Evolutionary conservation across 2,888 invertebrate genomes (phyloP).

Genomic region (Portevinia maculata): DNA sequence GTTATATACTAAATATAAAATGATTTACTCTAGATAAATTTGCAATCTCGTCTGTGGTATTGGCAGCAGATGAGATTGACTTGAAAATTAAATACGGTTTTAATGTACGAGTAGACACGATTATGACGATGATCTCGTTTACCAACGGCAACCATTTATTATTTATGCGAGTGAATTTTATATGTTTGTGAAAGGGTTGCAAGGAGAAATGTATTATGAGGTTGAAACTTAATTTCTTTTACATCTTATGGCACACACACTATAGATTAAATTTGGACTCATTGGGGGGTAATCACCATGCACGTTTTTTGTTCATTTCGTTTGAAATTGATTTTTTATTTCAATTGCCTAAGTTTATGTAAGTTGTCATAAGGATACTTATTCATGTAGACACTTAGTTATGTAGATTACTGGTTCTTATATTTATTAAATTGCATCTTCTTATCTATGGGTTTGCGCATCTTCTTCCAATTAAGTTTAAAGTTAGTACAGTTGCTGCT

Average conservation of each 20-base stretch:
- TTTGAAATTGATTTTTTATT: background rate
- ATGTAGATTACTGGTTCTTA: too few relatives aligned
- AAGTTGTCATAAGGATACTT: too few relatives aligned
- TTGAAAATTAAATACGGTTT: constrained; percentile 17
- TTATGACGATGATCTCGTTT: constrained; percentile 23
- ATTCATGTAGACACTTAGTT: too few relatives aligned
- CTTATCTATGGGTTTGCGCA: too few relatives aligned
- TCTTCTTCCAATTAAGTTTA: too few relatives aligned
- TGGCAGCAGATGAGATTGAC: constrained; percentile 39
- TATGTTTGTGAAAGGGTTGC: background rate
- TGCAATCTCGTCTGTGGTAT: constrained; percentile 25
- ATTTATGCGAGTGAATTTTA: background rate
- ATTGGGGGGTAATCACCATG: constrained; percentile 14
- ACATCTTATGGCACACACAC: constrained; percentile 7
- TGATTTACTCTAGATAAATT: constrained; percentile 53
- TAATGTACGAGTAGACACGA: constrained; percentile 11
- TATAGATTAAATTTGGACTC: constrained; percentile 5
- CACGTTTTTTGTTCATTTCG: constrained; percentile 4
- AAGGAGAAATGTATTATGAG: background rate
- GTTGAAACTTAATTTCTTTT: constrained; percentile 10
- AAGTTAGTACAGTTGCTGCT: too few relatives aligned
- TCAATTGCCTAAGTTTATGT: too few relatives aligned
- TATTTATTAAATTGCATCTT: too few relatives aligned
- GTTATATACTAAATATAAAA: constrained; percentile 44
- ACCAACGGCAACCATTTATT: background rate